These are phyloP conservation scores for Grallaria varia DNA, from an alignment of 2,113 vertebrate species.

Conservation along the genomic window DNA sequence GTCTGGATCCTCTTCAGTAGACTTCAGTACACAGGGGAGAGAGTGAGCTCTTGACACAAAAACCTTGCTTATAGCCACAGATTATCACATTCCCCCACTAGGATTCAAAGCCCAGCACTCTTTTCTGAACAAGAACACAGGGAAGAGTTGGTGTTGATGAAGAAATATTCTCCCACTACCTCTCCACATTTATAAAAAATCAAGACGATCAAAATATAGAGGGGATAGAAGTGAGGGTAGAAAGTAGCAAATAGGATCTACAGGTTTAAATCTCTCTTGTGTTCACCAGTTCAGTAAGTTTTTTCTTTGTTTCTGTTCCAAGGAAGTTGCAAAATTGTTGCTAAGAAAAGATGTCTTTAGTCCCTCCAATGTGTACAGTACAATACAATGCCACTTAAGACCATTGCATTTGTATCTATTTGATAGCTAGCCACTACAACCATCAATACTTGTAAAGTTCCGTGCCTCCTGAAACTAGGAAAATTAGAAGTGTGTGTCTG, in stretches of 20 bases:
- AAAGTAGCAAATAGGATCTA: neutral
- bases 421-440: neutral
- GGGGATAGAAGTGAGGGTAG: fast-evolving
- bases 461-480: neutral
- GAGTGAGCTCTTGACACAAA: conserved; percentile 6
- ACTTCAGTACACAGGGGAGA: neutral
- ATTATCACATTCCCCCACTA: neutral
- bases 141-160: neutral
- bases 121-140: neutral
- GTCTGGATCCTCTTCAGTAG: conserved; percentile 10
- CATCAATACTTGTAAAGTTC: neutral
- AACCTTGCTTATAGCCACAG: neutral
- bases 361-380: neutral
- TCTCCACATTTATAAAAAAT: neutral
- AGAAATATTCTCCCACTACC: neutral
- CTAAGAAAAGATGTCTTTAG: neutral
- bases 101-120: neutral
- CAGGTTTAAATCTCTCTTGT: neutral
- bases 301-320: neutral
- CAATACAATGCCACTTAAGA: neutral
- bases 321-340: neutral
- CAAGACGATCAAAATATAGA: neutral
- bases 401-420: neutral
- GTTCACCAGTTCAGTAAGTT: neutral
- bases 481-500: neutral